Evolutionary conservation across 2,888 invertebrate species (phyloP), one percentile per base, ranked within the genome.

Genomic region (Metacarcinus magister): DNA sequence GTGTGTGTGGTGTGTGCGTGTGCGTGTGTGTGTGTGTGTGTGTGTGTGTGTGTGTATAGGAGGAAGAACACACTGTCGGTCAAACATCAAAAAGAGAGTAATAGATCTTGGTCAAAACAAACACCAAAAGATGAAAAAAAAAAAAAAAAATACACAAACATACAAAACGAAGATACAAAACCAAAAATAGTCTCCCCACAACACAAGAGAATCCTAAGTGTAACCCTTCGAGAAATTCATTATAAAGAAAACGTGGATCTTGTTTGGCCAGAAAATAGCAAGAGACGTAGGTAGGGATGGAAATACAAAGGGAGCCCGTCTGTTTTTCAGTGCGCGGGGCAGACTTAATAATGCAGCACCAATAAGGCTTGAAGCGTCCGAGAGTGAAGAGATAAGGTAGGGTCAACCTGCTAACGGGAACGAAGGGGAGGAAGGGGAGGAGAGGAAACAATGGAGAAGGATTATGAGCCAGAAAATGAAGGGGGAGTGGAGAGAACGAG

Each of bases 391-490:
- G 82, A 82, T 28, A 82, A 82, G 32, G 82, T 91, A 44, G 44
- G 44, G 44, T 48, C 46, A 10, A 46, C n/a, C 46, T 28, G 91
- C 8, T n/a, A 44, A n/a, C 44, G 44, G n/a, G 91, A 28, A 48
- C n/a, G 28, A 93, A n/a, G 23, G n/a, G 23, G 16, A n/a, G n/a
- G 48, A 44, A 93, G 67, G 82, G 82, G 16, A 32, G 32, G 28
- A 16, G 32, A 82, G 82, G 82, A 82, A 23, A 2, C 2, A 39
- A 23, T 43, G 32, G 23, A 32, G 19, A 23, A 23, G n/a, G 67
- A 13, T 67, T 67, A 67, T 46, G 92, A 92, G 46, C 13, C n/a
- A 93, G 60, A 93, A 54, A 60, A 44, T n/a, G 32, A 93, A 32
- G 60, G 60, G 32, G 60, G 60, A 48, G 54, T 16, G 19, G 92